phyloP scores from a whole-genome alignment of 2,888 invertebrate species.

The Drosophila rellima region DNA sequence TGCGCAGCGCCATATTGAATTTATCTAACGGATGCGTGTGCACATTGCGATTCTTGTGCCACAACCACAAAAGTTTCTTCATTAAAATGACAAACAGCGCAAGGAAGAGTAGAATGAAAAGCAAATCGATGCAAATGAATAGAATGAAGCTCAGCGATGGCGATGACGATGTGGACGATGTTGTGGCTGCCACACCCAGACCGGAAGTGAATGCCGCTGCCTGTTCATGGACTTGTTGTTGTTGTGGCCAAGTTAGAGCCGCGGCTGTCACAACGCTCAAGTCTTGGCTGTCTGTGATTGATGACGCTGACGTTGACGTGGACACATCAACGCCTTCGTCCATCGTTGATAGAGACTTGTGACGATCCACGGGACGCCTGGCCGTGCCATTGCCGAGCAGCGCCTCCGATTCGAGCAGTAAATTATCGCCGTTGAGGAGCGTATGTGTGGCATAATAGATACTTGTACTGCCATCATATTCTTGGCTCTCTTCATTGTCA shows the following conservation, averaged over 20 bases:
- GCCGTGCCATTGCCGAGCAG: conserved; percentile 55
- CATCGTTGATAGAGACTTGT: conserved; percentile 26
- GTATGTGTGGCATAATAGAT: conserved; percentile 68
- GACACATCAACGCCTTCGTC: conserved; percentile 32
- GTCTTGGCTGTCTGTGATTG: conserved; percentile 58
- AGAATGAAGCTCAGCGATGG: conserved; percentile 82
- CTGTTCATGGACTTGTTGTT: conserved; percentile 41
- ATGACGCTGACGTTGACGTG: conserved; percentile 58
- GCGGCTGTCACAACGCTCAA: conserved; percentile 56
- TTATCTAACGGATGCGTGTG: conserved; percentile 87
- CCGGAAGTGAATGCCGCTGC: conserved; percentile 68
- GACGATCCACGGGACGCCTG: neutral
- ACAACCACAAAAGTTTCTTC: conserved; percentile 87
- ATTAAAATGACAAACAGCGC: conserved; percentile 90
- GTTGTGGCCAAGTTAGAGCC: conserved; percentile 63
- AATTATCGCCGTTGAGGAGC: conserved; percentile 79
- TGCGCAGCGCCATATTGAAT: conserved; percentile 88
- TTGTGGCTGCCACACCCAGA: conserved; percentile 30
- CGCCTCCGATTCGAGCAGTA: conserved; percentile 75
- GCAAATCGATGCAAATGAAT: conserved; percentile 88
- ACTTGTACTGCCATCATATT: conserved; percentile 43
- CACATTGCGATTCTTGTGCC: conserved; percentile 86
- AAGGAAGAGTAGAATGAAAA: conserved; percentile 89
- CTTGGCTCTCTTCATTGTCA: conserved; percentile 26
- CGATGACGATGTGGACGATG: conserved; percentile 45